These are phyloP conservation scores for Pseudochaenichthys georgianus DNA, from an alignment of 2,797 vertebrate species.

Conservation along the genomic window DNA sequence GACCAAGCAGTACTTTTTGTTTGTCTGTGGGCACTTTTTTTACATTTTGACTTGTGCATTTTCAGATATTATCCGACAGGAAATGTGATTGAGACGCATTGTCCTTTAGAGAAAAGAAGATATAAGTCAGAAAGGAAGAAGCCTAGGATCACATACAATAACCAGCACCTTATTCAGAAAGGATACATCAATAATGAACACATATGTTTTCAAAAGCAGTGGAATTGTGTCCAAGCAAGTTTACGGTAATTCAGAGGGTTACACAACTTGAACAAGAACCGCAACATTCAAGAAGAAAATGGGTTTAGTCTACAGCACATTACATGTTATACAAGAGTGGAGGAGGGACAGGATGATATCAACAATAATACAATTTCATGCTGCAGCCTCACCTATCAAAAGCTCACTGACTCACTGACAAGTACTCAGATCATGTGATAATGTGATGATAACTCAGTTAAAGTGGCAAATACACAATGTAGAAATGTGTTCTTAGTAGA, in stretches of 20 bases:
- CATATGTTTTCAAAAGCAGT: slow-evolving; percentile 14
- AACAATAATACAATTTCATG: slow-evolving; percentile 84
- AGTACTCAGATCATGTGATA: not conserved
- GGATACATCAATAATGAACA: slow-evolving; percentile 9
- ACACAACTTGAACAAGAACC: not conserved
- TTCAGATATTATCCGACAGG: slow-evolving; percentile 3
- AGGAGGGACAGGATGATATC: slow-evolving; percentile 80
- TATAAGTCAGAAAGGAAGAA: slow-evolving; percentile 4
- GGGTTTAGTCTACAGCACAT: too few species aligned
- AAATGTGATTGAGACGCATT: slow-evolving; percentile 17
- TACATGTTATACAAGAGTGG: slow-evolving; percentile 22
- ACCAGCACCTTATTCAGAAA: slow-evolving; percentile 5
- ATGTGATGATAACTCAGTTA: too few species aligned
- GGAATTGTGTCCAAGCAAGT: too few species aligned
- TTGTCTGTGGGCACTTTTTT: not conserved
- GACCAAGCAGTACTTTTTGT: not conserved
- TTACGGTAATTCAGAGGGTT: not conserved
- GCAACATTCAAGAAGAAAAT: not conserved
- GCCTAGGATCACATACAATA: not conserved
- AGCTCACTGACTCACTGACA: not conserved
- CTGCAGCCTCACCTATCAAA: slow-evolving; percentile 64
- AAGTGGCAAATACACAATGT: not conserved
- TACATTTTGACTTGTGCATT: not conserved
- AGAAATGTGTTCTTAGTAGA: not conserved
- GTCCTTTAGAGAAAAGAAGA: not conserved